Evolutionary conservation across 2,113 vertebrate genomes (phyloP).

Genomic region (Lampris megalopsis): DNA sequence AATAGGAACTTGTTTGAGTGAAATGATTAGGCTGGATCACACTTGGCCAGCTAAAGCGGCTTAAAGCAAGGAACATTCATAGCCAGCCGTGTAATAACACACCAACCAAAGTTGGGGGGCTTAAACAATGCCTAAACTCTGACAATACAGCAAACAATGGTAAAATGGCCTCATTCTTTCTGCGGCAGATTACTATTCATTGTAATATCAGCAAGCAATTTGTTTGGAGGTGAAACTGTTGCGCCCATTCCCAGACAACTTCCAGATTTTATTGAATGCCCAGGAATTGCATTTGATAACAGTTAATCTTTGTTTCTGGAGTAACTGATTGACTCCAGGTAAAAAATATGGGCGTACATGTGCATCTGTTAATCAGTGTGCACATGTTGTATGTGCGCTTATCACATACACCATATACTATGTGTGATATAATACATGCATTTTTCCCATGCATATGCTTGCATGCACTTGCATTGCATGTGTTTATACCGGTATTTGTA

Average conservation of each 20-base stretch:
- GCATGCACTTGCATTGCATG: background rate
- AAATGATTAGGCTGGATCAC: constrained; percentile 81
- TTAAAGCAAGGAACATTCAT: constrained; percentile 74
- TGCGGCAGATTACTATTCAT: constrained; percentile 12
- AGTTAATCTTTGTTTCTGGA: background rate
- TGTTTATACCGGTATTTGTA: background rate
- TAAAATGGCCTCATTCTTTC: constrained; percentile 52
- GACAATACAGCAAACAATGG: constrained; percentile 67
- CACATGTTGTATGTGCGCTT: background rate
- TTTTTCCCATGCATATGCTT: background rate
- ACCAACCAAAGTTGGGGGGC: constrained; percentile 59
- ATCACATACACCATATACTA: background rate
- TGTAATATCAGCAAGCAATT: background rate
- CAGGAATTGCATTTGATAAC: constrained; percentile 19
- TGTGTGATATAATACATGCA: background rate
- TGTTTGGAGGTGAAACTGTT: background rate
- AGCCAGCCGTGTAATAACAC: constrained; percentile 62
- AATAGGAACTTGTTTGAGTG: constrained; percentile 80
- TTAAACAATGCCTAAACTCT: constrained; percentile 75
- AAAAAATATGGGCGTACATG: background rate
- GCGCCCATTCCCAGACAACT: background rate
- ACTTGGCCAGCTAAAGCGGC: constrained; percentile 81
- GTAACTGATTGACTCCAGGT: constrained; percentile 10
- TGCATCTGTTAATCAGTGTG: background rate
- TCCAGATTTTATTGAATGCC: constrained; percentile 25